Conservation (phyloP, 1,140 invertebrate genomes). For the Habropoda laboriosa region DNA sequence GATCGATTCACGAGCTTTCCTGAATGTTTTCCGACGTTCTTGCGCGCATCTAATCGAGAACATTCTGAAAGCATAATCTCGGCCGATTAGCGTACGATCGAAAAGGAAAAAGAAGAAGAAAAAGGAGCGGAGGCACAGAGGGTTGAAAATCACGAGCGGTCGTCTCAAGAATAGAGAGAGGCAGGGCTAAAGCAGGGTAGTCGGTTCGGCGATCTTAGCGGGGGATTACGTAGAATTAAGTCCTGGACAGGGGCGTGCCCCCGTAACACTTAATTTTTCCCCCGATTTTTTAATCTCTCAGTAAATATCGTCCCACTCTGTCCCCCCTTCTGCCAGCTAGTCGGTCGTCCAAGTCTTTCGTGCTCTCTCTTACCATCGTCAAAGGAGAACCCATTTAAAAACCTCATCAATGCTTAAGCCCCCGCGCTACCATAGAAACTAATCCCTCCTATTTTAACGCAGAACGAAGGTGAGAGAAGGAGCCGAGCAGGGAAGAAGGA, state of each 20-base stretch:
- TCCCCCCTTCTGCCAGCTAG: constrained; percentile 32
- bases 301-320: constrained; percentile 80
- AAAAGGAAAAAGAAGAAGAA: constrained; percentile 25
- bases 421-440: constrained; percentile 80
- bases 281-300: constrained; percentile 82
- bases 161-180: constrained; percentile 31
- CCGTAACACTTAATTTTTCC: constrained; percentile 83
- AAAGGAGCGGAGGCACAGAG: constrained; percentile 13
- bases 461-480: constrained; percentile 65
- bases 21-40: neutral
- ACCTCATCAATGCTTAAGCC: constrained; percentile 83
- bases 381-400: constrained; percentile 83
- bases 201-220: constrained; percentile 78
- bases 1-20: neutral
- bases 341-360: constrained; percentile 46
- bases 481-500: neutral
- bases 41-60: constrained; percentile 25
- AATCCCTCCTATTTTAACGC: constrained; percentile 82
- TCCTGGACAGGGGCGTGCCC: constrained; percentile 75
- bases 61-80: constrained; percentile 37
- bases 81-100: constrained; percentile 49
- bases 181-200: constrained; percentile 11
- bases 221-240: constrained; percentile 81
- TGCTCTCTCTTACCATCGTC: constrained; percentile 72
- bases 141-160: constrained; percentile 53